Evolutionary conservation across 2,888 invertebrate species (phyloP), one percentile per base, ranked within the genome.

Genomic region (Netelia melanura): DNA sequence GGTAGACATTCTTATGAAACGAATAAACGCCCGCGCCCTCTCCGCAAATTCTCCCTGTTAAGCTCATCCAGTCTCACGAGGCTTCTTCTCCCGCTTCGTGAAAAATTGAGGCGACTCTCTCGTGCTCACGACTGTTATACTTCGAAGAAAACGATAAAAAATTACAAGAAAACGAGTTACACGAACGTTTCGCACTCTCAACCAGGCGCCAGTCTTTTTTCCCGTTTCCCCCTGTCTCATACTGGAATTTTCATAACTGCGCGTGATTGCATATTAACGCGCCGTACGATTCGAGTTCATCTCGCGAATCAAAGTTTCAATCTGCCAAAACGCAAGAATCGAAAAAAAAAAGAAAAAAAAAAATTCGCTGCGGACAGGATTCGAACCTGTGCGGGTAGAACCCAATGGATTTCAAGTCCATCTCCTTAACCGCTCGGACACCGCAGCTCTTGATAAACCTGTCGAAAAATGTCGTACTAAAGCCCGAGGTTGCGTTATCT

Each of bases 401-500:
- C 93, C 93, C 93, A 93, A 92, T 93, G 93, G 93, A 93, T 93
- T 93, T 93, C 93, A 93, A 93, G 93, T 93, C 93, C 93, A 93
- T 92, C 92, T 92, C 93, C 93, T 93, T 93, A 93, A 93, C 93
- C 93, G 90, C 93, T 93, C 93, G 93, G 93, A 93, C 93, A 93
- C 93, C 93, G 92, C 93, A 93, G 93, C 93, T 87, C 75, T 83
- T 89, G 88, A 58, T 61, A 56, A 64, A 62, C 11, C n/a, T 17
- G 10, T 48, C 0, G 67, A 14, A 64, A 71, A 79, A 54, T 54
- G 23, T 71, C 71, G 71, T 64, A 64, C 54, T 6, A 8, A 30
- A 44, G 48, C 30, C n/a, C 2, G 17, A n/a, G 21, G 56, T 5
- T 11, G 17, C 11, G n/a, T 79, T 79, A 79, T 79, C 79, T 54